phyloP scores from a whole-genome alignment of 2,888 invertebrate genomes.

The Sialis fuliginosa region DNA sequence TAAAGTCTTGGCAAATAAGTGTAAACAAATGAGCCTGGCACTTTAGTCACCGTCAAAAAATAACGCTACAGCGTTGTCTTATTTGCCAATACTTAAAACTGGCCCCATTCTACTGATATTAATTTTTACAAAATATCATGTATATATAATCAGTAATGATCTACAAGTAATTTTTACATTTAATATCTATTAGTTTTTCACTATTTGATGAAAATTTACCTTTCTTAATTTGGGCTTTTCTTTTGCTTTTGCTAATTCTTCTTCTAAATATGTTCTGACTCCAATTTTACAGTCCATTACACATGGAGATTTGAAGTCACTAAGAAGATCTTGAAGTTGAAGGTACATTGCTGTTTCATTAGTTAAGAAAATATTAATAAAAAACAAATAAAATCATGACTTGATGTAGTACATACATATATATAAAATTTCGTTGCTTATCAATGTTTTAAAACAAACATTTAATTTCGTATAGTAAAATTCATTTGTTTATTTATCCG shows the following conservation, averaged over 20 bases:
- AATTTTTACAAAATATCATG: no score
- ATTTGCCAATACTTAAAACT: no score
- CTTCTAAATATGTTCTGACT: constrained; percentile 84
- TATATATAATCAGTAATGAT: background rate
- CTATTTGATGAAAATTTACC: constrained; percentile 29
- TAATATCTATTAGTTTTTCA: no score
- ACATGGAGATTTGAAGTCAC: constrained; percentile 80
- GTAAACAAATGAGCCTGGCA: no score
- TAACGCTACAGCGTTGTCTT: no score
- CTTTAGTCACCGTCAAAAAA: no score
- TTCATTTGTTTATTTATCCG: no score
- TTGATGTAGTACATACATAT: background rate
- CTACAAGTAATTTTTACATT: background rate
- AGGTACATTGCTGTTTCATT: constrained; percentile 45
- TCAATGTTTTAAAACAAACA: background rate
- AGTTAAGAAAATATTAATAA: background rate
- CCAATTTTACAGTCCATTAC: constrained; percentile 98
- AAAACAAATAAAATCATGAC: background rate
- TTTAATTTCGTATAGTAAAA: background rate
- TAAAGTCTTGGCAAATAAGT: no score
- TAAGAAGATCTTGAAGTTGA: constrained; percentile 81
- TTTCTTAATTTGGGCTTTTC: constrained; percentile 83
- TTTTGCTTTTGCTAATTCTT: constrained; percentile 86
- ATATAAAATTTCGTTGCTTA: background rate
- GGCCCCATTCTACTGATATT: no score